Base-by-base conservation (phyloP, 2,797 vertebrate species). In the Hirundo rustica region DNA sequence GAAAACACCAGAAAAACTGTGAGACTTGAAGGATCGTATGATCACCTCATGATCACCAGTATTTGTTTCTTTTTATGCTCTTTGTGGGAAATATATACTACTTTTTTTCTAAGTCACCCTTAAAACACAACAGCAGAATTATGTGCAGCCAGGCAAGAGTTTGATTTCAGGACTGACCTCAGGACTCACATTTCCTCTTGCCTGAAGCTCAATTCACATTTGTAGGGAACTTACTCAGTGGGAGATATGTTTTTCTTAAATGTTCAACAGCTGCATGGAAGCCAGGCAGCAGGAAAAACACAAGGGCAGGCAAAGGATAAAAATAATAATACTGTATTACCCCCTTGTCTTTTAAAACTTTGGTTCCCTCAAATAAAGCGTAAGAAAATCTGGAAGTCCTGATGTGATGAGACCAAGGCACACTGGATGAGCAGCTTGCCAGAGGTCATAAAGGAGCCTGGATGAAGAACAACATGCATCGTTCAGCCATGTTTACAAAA, bases 221-320 rank as follows among this genome's bases (percentile, higher is more conserved):
- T 84, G 57, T 82, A 85, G 83, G 84, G 92, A 97, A 82, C 92
- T 95, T 54, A 54, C 96, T 96, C 92, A 81, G 92, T 96, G 89
- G 90, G 95, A 93, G 78, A 91, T 57, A 22, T 93, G 89, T 96
- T 97, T 97, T 97, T 89, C 95, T 95, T 95, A 94, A 91, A 80
- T 96, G 89, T 89, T 86, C 89, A 94, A 85, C 90, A 97, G 93
- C 85, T 95, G 90, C 87, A 92, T 95, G 84, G 88, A 92, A 96
- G 89, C 68, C 40, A 87, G 75, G 92, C 89, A 85, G 84, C 71
- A 81, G 84, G 71, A 83, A 85, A 80, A 94, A 77, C 83, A 94
- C 65, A 91, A 67, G 42, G 70, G 67, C 64, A 82, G 58, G 71
- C 58, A 54, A 94, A 92, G 70, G 75, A 90, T 84, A 81, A 92